Base-by-base conservation (phyloP, 2,797 vertebrate species). In the Falco concolor region DNA sequence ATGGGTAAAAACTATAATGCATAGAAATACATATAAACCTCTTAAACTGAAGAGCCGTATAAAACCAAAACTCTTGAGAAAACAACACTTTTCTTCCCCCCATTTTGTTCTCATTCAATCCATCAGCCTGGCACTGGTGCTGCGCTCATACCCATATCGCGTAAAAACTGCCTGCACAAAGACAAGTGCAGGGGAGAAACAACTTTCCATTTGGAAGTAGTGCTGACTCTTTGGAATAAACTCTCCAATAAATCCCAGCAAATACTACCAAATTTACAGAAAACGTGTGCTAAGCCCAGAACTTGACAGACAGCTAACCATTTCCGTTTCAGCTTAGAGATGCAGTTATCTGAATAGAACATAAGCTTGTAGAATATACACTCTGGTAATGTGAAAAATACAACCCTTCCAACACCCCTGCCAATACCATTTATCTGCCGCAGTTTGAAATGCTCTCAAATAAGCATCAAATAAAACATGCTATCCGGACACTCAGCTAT, bases 241-340 rank as follows among this genome's bases (percentile, higher is more conserved):
- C 57, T 95, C 61, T 96, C 86, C 63, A 78, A 34, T 94, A 96
- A 97, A 90, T 89, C 63, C 77, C 94, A 93, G 88, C 20, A 95
- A 87, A 94, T 83, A 60, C 70, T 75, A 85, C 77, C 23, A 85
- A 89, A 94, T 93, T 84, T 84, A 87, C 38, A 84, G 95, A 88
- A 97, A 96, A 87, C 1, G 34, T 59, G 84, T 92, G 50, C 80
- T 94, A 94, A 94, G 94, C 76, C 90, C 93, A 79, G 34, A 88
- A 78, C 67, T 50, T 92, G 89, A 96, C 68, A 93, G 69, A 67
- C 86, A 95, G 53, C 34, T 91, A 75, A 59, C 83, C 75, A 82
- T 89, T 96, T 89, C 63, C 80, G 64, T 79, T 65, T 91, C 72
- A 89, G 61, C 85, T 94, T 90, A 95, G 73, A 92, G 91, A 57